Evolutionary conservation across 2,113 vertebrate genomes (phyloP).

Genomic region (Pogonocichla stellata): DNA sequence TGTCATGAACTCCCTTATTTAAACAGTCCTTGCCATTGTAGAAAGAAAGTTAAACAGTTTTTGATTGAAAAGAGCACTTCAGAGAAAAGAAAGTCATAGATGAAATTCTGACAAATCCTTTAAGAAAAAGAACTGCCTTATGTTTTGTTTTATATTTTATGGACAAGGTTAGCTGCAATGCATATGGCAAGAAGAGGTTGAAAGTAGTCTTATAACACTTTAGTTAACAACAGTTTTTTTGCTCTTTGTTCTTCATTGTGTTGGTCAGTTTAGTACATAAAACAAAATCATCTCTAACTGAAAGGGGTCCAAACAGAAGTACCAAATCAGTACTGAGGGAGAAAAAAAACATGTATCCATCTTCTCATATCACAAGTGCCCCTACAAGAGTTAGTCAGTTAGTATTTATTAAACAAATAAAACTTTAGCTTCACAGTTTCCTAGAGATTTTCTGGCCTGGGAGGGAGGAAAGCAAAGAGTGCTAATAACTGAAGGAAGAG

Average conservation of each 20-base stretch:
- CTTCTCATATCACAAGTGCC: background rate
- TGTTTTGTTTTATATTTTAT: background rate
- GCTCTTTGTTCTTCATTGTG: background rate
- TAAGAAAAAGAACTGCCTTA: background rate
- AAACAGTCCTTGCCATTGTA: background rate
- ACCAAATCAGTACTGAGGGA: background rate
- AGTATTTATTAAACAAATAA: background rate
- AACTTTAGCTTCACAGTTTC: background rate
- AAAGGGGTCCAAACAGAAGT: background rate
- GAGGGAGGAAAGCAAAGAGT: background rate
- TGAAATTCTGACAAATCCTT: background rate
- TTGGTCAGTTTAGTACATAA: background rate
- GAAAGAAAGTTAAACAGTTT: background rate
- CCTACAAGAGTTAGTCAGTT: background rate
- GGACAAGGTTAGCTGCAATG: background rate
- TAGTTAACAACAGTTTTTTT: background rate
- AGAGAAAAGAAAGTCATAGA: background rate
- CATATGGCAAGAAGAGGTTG: background rate
- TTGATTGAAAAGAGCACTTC: background rate
- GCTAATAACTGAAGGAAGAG: background rate
- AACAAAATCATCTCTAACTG: background rate
- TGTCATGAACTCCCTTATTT: background rate
- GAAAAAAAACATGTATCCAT: fast-evolving
- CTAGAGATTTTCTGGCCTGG: background rate
- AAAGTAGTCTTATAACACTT: background rate